Conservation (phyloP, 53 echinoderm and acorn worm genomes). For the Holothuria scabra region DNA sequence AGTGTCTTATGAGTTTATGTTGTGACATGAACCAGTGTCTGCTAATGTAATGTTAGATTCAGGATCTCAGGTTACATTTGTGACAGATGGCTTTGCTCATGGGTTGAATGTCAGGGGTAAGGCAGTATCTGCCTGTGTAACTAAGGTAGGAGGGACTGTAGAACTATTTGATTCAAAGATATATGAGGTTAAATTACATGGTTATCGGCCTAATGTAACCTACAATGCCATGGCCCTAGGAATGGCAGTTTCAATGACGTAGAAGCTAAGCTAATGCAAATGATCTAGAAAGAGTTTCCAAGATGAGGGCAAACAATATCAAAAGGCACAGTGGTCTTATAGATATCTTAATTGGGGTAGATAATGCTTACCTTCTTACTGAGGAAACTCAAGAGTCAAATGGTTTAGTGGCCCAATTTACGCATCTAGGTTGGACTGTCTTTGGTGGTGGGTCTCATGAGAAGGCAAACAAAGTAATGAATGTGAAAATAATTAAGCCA, state of each 20-base stretch:
- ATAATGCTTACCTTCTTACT: conserved; percentile 35
- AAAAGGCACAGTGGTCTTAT: conserved; percentile 40
- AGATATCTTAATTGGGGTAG: conserved; percentile 31
- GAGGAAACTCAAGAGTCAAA: conserved; percentile 28
- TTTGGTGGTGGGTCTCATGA: conserved; percentile 34
- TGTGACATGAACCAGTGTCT: not conserved
- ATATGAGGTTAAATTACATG: not conserved
- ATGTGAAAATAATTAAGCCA: conserved; percentile 17
- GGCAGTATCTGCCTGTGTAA: conserved; percentile 29
- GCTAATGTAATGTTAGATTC: conserved; percentile 39
- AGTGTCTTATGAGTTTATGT: conserved; percentile 34
- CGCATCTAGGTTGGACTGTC: conserved; percentile 40
- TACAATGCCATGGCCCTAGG: conserved; percentile 4
- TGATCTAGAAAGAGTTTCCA: conserved; percentile 12
- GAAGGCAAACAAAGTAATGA: not conserved
- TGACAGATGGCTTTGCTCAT: conserved; percentile 17
- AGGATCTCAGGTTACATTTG: conserved; percentile 33
- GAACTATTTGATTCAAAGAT: conserved; percentile 27
- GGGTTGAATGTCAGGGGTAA: conserved; percentile 27
- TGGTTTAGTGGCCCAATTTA: conserved; percentile 17
- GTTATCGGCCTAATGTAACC: not conserved
- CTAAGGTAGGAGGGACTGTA: conserved; percentile 38
- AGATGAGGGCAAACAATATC: not conserved
- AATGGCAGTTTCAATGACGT: conserved; percentile 38
- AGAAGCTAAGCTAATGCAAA: conserved; percentile 8